Percentiles rank a stretch among this genome's conserved stretches.
Conservation (phyloP, 2,113 vertebrate species). For the Ceyx cyanopectus region DNA sequence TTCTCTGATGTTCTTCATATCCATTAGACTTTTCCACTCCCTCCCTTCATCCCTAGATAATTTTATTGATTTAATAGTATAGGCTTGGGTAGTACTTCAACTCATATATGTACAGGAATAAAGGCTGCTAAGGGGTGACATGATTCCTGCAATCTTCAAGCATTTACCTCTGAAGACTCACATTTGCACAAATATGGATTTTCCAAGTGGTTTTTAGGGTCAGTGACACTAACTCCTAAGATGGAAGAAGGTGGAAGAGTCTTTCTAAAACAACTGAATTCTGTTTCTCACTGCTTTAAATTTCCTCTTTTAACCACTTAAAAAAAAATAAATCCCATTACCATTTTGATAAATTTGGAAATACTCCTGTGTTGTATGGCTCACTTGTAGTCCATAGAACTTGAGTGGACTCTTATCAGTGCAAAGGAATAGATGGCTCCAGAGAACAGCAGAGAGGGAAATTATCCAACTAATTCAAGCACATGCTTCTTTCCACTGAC, state of each 20-base stretch:
- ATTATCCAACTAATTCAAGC: background rate
- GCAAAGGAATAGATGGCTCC: background rate
- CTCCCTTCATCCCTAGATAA: background rate
- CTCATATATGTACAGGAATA: background rate
- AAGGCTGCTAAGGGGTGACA: background rate
- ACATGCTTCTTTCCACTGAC: background rate
- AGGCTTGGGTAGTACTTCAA: background rate
- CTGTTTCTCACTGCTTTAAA: background rate
- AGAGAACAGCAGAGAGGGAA: background rate
- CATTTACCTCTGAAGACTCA: background rate
- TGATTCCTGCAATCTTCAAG: background rate
- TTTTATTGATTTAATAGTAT: background rate
- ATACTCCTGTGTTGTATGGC: background rate
- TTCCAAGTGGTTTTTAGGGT: background rate
- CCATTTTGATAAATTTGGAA: background rate
- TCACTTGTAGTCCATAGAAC: background rate
- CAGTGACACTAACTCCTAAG: background rate
- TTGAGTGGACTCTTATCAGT: background rate
- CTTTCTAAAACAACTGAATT: background rate
- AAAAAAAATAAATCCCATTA: background rate
- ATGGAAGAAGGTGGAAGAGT: background rate
- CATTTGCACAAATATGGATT: background rate
- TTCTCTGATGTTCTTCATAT: background rate
- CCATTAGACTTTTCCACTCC: background rate
- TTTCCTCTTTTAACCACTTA: background rate